Evolutionary conservation across 2,797 vertebrate species (phyloP).

Genomic region (Parotocinclus haroldoi): DNA sequence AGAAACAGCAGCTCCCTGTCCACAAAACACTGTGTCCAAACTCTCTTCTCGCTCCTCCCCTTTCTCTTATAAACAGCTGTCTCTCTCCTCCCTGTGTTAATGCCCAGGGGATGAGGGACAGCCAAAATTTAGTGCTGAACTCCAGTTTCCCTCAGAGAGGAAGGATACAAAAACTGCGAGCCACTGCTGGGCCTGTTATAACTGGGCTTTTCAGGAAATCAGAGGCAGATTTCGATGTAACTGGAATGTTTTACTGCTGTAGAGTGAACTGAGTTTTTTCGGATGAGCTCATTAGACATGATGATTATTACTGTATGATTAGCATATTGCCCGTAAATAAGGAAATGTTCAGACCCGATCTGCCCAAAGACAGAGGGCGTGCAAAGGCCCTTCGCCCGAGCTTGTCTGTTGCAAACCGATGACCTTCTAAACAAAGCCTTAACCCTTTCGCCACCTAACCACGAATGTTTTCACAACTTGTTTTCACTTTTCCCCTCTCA

Average conservation of each 20-base stretch:
- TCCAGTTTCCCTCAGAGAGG: constrained; percentile 20
- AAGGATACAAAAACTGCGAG: constrained; percentile 18
- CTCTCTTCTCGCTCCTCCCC: constrained; percentile 2
- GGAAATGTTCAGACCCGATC: constrained; percentile 1
- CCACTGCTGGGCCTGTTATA: not conserved
- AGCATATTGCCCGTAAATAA: not conserved
- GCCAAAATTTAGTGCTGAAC: constrained; percentile 42
- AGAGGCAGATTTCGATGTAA: not conserved
- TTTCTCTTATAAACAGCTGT: constrained; percentile 9
- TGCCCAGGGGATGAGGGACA: constrained; percentile 18
- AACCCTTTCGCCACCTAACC: not conserved
- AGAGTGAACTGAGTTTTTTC: too few species aligned
- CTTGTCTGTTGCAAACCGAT: constrained; percentile 12
- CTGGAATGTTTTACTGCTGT: not conserved
- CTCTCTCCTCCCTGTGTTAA: constrained; percentile 16
- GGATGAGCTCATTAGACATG: not conserved
- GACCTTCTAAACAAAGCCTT: constrained; percentile 8
- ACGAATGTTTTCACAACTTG: not conserved
- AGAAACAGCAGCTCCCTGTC: constrained; percentile 1
- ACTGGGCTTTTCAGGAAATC: not conserved
- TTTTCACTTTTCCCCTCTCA: not conserved
- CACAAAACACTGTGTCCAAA: constrained; percentile 20
- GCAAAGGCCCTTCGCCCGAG: not conserved
- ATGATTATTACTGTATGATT: not conserved
- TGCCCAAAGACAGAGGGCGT: constrained; percentile 34